Base-by-base conservation (phyloP, 2,888 invertebrate species). In the Drosophila gaucha region DNA sequence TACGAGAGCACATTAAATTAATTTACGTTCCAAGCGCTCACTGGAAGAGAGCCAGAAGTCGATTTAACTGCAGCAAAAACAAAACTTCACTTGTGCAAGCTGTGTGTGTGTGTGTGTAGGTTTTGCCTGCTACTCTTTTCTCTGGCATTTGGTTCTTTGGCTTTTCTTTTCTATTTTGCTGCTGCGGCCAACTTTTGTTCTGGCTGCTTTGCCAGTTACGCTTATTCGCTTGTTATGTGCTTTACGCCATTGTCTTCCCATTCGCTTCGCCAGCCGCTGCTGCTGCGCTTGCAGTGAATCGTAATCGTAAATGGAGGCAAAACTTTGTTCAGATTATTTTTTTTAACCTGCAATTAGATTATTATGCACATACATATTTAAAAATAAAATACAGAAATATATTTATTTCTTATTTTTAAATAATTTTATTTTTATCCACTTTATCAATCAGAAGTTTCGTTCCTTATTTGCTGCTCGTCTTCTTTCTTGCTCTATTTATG, bases 171-270 rank as follows among this genome's bases (percentile, higher is more conserved):
- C 75, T 82, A 64, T 78, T 73, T 67, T 43, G 60, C 62, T 78
- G 52, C 54, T 70, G 56, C 78, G 74, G 55, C 30, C 78, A 70
- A 70, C 47, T 74, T 82, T 75, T 74, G 74, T 80, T 82, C 86
- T 87, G 63, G 43, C 70, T 66, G 59, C 56, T 66, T 62, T 65
- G 78, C 67, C 78, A 82, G 80, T 70, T 78, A 80, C 78, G 82
- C 65, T 80, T 77, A 66, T 80, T 70, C 86, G 64, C 82, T 80
- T 68, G 56, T 72, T 80, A 80, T 78, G 68, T 68, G 74, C 68
- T 63, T 62, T 78, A 62, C 75, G 44, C 70, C 65, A 69, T 82
- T 78, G 67, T 80, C 69, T 78, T 68, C 59, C 70, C 56, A 67
- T 84, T 85, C 79, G 75, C 68, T 63, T 51, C 51, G 44, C 31